These are phyloP conservation scores for Propithecus coquereli DNA, from an alignment of 2,113 vertebrate species.

Conservation along the genomic window DNA sequence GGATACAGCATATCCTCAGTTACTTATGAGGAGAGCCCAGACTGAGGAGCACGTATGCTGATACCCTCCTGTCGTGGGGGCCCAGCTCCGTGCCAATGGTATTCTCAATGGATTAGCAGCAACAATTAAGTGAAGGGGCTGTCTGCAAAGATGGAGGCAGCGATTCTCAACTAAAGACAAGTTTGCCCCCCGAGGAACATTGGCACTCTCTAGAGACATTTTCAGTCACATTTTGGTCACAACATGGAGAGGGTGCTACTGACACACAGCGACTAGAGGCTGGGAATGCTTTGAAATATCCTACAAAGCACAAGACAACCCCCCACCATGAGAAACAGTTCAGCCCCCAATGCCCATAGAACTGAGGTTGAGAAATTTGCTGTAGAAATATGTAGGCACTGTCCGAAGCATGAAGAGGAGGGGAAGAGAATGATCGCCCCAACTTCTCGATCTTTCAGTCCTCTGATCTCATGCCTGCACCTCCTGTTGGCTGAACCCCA, in stretches of 20 bases:
- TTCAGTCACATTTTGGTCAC: neutral
- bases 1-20: neutral
- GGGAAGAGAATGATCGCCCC: neutral
- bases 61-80: rapidly evolving
- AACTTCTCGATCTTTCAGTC: neutral
- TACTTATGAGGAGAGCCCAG: neutral
- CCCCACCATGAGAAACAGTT: neutral
- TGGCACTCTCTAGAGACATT: neutral
- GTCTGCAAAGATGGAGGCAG: neutral
- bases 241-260: neutral
- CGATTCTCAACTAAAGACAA: neutral
- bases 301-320: neutral
- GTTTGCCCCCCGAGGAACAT: neutral
- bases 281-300: neutral
- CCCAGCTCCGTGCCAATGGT: neutral
- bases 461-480: too few relatives aligned
- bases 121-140: neutral
- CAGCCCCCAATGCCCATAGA: neutral
- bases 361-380: neutral
- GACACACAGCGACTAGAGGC: neutral
- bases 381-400: neutral
- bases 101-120: too few relatives aligned
- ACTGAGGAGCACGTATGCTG: neutral
- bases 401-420: neutral
- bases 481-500: neutral